Base-by-base conservation (phyloP, 2,888 invertebrate species). In the Archips xylosteana region DNA sequence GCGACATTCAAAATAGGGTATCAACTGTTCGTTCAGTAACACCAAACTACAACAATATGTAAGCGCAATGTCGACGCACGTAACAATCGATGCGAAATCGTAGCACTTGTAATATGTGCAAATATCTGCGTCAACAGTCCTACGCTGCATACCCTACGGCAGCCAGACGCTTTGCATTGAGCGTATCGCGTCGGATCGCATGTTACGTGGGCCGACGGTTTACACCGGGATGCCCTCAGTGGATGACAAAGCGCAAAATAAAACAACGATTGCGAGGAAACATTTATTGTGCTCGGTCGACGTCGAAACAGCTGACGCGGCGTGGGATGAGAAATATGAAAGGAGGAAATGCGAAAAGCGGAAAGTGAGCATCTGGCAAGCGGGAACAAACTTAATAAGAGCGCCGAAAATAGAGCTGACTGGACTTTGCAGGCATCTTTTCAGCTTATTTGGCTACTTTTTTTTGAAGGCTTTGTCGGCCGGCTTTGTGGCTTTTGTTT, bases 271-370 rank as follows among this genome's bases (percentile, higher is more conserved):
- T 83, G 84, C 87, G 82, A 81, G 84, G 79, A 78, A 90, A 92
- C 89, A 92, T 94, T 94, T 94, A 94, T 94, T 94, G 85, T 80
- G 81, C 83, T 82, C 83, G 81, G 88, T 87, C 80, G 78, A 83
- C 83, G 85, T 83, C 83, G 84, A 83, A 81, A 86, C 86, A 86
- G 85, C 84, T 79, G 81, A 85, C 80, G 79, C 77, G 75, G 77
- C 80, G 80, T 84, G 84, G 83, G 82, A 85, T 73, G 82, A 82
- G 78, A 85, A 87, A 87, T 80, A 83, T 86, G 85, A 89, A 84
- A 83, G 77, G 76, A 76, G 82, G 82, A 83, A 83, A 88, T 83
- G 83, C n/a, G n/a, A 79, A 84, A 89, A 89, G 88, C 87, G 81
- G 78, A 80, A 75, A 76, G 75, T 82, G 82, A 86, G 82, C 86